Evolutionary conservation across 2,888 invertebrate genomes (phyloP), one percentile per base, ranked within the genome.

Genomic region (Masnerella sp.): DNA sequence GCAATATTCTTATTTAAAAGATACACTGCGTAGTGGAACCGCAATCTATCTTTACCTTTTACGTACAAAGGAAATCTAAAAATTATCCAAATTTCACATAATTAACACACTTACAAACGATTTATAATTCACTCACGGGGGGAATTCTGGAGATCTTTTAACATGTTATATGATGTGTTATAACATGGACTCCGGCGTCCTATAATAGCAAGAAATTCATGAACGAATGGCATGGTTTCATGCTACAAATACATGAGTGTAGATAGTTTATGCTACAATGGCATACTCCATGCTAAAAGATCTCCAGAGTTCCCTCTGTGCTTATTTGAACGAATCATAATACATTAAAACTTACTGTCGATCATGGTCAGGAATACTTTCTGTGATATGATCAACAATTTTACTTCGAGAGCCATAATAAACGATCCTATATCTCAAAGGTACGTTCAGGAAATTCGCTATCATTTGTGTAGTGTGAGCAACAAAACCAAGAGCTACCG

Each of bases 1-100:
- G 96, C 96, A 74, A 99, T 94, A 85, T 98, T 97, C 88, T 97
- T 97, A 89, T 98, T 98, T 22, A 98, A 88, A 9, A 98, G 89
- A 85, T 95, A 98, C 74, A 98, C 94, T 2, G 94, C 98, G 87
- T 97, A 97, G 72, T 95, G 93, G 84, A 96, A 96, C 78, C 94
- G 90, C 5, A 93, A 90, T 69, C 92, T 91, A 82, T 95, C 94
- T 79, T 94, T 94, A 36, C 94, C 93, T 80, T 93, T 91, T 0
- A 92, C 91, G 86, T 92, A 96, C 9, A 97, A 88, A 0, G 96
- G 96, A 86, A 96, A 96, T 82, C 96, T 96, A 87, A 11, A 89
- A 78, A 62, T 8, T n/a, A 42, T 18, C 0, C 17, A 20, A 20
- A 42, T 42, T 84, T n/a, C 75, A 56, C 38, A 56, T 3, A 49